A percentile compares a stretch with the other conserved stretches of the same genome.
Conservation (phyloP, 2,113 vertebrate genomes). For the Menidia beryllina region DNA sequence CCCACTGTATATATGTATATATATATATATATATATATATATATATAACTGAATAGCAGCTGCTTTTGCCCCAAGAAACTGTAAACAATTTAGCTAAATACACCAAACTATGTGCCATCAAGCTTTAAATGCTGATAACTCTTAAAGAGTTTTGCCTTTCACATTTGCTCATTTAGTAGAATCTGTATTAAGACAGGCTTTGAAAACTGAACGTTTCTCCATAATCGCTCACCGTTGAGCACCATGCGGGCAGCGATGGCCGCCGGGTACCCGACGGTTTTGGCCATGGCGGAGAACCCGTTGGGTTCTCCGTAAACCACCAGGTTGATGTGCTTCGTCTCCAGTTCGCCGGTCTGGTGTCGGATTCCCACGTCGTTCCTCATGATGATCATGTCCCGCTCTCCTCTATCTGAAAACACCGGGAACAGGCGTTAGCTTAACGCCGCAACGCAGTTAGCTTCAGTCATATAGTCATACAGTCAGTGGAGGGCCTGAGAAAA, state of each 20-base stretch:
- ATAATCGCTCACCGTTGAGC: constrained; percentile 87
- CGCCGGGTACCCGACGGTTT: constrained; percentile 93
- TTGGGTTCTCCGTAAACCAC: constrained; percentile 92
- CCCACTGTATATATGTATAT: too few species aligned
- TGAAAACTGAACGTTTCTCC: background rate
- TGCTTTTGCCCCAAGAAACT: too few species aligned
- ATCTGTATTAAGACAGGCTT: too few species aligned
- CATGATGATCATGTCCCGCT: constrained; percentile 95
- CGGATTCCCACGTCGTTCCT: constrained; percentile 91
- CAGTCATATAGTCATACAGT: background rate
- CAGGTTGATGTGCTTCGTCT: constrained; percentile 89
- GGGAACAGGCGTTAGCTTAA: background rate
- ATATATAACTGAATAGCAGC: too few species aligned
- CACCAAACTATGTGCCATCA: too few species aligned
- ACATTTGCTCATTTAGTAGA: too few species aligned
- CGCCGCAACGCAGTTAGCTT: background rate
- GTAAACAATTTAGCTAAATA: too few species aligned
- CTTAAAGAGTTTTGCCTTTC: too few species aligned
- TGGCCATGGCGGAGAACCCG: constrained; percentile 97
- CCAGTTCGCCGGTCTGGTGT: constrained; percentile 93
- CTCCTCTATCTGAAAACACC: constrained; percentile 81
- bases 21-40: too few species aligned
- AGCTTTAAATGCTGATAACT: too few species aligned
- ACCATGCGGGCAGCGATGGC: constrained; percentile 95
- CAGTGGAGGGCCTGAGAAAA: too few species aligned